Conservation (phyloP, 1,140 invertebrate species). For the Listronotus bonariensis region DNA sequence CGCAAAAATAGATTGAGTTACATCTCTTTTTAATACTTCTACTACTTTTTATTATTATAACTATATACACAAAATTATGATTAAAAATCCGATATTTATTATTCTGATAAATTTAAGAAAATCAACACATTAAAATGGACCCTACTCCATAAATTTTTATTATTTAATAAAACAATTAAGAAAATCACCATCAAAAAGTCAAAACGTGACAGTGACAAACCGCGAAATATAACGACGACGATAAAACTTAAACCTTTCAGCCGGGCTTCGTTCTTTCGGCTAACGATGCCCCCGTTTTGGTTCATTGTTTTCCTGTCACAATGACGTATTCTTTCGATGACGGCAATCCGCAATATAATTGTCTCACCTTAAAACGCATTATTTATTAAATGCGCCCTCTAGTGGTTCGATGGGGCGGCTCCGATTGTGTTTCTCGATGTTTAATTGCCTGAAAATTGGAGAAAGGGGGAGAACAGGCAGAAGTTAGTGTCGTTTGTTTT, state of each 20-base stretch:
- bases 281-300: neutral
- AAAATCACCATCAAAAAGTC: neutral
- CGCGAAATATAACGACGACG: constrained; percentile 3
- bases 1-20: no score
- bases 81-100: no score
- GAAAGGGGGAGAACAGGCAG: constrained; percentile 21
- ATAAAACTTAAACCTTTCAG: constrained; percentile 4
- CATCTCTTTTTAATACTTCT: no score
- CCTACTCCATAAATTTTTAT: no score
- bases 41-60: no score
- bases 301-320: constrained; percentile 18
- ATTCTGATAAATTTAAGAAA: no score
- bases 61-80: no score
- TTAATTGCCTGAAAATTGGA: constrained; percentile 31
- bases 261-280: constrained; percentile 6
- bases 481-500: constrained; percentile 26
- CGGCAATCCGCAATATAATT: constrained; percentile 23
- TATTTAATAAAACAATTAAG: no score
- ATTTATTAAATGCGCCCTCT: constrained; percentile 25
- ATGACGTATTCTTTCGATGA: constrained; percentile 27
- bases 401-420: constrained; percentile 16
- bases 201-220: constrained; percentile 1
- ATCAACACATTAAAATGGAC: no score
- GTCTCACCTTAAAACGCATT: constrained; percentile 27
- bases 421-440: constrained; percentile 21